phyloP scores from a whole-genome alignment of 2,888 invertebrate species.

The Linnaemya vulpina region DNA sequence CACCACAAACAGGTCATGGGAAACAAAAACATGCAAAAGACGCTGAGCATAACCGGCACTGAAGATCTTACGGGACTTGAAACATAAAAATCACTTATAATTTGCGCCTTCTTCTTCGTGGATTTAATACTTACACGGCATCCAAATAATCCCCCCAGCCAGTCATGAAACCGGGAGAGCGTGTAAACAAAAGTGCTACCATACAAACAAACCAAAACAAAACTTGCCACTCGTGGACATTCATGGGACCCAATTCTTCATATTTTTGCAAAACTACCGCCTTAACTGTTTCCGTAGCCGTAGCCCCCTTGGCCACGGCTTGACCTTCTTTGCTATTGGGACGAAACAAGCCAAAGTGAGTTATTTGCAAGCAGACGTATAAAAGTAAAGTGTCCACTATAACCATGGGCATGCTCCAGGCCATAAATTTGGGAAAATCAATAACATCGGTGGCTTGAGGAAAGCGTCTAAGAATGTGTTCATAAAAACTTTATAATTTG shows the following conservation, averaged over 20 bases:
- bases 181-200: slow-evolving; percentile 65
- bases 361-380: slow-evolving; percentile 74
- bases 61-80: slow-evolving; percentile 79
- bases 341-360: slow-evolving; percentile 79
- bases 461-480: slow-evolving; percentile 75
- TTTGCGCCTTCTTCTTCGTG: too few relatives aligned
- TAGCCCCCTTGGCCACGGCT: slow-evolving; percentile 62
- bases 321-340: slow-evolving; percentile 70
- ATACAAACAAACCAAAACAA: slow-evolving; percentile 63
- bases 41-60: slow-evolving; percentile 89
- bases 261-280: slow-evolving; percentile 61
- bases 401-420: slow-evolving; percentile 75
- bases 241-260: slow-evolving; percentile 68
- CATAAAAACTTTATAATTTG: neutral
- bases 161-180: slow-evolving; percentile 65
- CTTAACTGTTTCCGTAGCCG: slow-evolving; percentile 55
- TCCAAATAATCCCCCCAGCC: slow-evolving; percentile 70
- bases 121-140: slow-evolving; percentile 49
- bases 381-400: slow-evolving; percentile 72
- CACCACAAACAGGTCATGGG: slow-evolving; percentile 90
- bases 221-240: slow-evolving; percentile 69
- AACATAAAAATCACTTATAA: slow-evolving; percentile 35
- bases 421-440: slow-evolving; percentile 76
- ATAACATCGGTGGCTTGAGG: slow-evolving; percentile 74
- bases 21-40: slow-evolving; percentile 90